Evolutionary conservation across 1,140 invertebrate species (phyloP).

Genomic region (Drosophila pseudoobscura): DNA sequence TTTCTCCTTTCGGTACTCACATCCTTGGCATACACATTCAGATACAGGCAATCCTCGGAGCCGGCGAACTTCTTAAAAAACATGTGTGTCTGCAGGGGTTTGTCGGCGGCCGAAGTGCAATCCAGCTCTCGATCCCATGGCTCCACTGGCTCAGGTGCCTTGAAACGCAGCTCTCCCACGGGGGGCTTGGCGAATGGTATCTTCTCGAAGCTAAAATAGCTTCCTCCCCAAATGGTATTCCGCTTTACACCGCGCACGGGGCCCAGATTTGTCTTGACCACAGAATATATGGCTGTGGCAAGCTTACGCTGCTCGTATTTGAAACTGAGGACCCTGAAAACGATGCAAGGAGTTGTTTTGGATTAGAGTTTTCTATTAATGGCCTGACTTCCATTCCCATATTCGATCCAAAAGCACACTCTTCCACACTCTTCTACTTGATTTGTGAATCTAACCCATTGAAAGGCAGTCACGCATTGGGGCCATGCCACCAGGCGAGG

Average conservation of each 20-base stretch:
- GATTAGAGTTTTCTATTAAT: neutral
- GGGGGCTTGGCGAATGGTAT: slow-evolving; percentile 91
- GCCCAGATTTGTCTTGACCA: slow-evolving; percentile 63
- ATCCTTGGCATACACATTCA: slow-evolving; percentile 84
- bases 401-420: neutral
- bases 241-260: slow-evolving; percentile 67
- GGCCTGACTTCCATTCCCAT: no score
- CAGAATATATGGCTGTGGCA: slow-evolving; percentile 63
- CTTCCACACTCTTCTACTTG: slow-evolving; percentile 18
- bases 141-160: slow-evolving; percentile 84
- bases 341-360: neutral
- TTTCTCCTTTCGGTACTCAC: slow-evolving; percentile 59
- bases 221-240: slow-evolving; percentile 68
- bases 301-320: slow-evolving; percentile 72
- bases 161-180: slow-evolving; percentile 87
- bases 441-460: slow-evolving; percentile 15
- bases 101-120: slow-evolving; percentile 65
- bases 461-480: slow-evolving; percentile 12
- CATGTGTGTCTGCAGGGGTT: slow-evolving; percentile 78
- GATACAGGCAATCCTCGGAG: slow-evolving; percentile 85
- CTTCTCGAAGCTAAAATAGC: slow-evolving; percentile 84
- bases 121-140: slow-evolving; percentile 84
- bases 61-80: slow-evolving; percentile 76
- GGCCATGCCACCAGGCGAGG: slow-evolving; percentile 20
- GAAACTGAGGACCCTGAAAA: slow-evolving; percentile 66